Conservation (phyloP, 1,140 invertebrate genomes). For the Archivesica marissinica region DNA sequence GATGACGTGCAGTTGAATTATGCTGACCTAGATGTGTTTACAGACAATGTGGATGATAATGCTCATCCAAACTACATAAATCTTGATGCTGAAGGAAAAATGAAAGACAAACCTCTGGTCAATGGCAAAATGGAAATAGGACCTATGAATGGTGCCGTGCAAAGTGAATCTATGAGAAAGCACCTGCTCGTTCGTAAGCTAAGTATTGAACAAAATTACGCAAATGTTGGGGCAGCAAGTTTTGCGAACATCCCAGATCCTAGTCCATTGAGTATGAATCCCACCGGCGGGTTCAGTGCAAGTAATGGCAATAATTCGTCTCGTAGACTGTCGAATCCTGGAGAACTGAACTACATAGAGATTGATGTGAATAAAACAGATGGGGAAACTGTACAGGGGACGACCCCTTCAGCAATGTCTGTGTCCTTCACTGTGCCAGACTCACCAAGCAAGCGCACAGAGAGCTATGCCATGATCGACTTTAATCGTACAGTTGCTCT, state of each 20-base stretch:
- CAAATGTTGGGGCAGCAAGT: constrained; percentile 63
- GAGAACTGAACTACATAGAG: constrained; percentile 90
- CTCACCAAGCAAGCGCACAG: constrained; percentile 83
- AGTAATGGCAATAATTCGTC: constrained; percentile 22
- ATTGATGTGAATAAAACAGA: constrained; percentile 88
- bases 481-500: constrained; percentile 96
- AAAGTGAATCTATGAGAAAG: constrained; percentile 3
- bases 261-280: constrained; percentile 20
- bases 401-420: constrained; percentile 58
- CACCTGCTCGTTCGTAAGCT: constrained; percentile 25
- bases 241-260: constrained; percentile 21
- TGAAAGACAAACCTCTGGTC: constrained; percentile 19
- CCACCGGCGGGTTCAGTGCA: not conserved
- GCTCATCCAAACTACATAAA: constrained; percentile 72
- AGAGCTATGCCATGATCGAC: constrained; percentile 96
- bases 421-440: constrained; percentile 84
- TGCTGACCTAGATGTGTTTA: constrained; percentile 65
- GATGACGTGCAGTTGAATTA: constrained; percentile 62
- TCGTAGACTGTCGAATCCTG: constrained; percentile 38
- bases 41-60: constrained; percentile 44
- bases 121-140: constrained; percentile 19
- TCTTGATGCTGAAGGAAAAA: constrained; percentile 62
- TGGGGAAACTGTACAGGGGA: constrained; percentile 42
- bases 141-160: constrained; percentile 1
- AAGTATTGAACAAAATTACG: constrained; percentile 69